A percentile compares a stretch with the other conserved stretches of the same genome.
Evolutionary conservation across 2,888 invertebrate species (phyloP).

Genomic region (Mesochorus sp.): DNA sequence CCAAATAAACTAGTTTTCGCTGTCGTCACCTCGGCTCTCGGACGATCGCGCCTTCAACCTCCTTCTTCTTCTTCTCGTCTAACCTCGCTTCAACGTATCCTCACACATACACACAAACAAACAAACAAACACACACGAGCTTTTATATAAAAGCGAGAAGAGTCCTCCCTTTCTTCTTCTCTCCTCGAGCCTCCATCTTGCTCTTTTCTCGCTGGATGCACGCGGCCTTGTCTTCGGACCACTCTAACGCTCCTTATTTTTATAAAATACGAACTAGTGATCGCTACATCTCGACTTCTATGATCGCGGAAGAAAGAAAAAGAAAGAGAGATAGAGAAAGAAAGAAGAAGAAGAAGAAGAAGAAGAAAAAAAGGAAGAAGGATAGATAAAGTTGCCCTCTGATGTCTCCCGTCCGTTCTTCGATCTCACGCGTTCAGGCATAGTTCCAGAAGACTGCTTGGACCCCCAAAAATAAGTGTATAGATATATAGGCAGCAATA

Average conservation of each 20-base stretch:
- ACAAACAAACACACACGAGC: background rate
- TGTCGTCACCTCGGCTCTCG: slow-evolving; percentile 80
- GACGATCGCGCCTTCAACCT: slow-evolving; percentile 68
- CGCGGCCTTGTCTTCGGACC: slow-evolving; percentile 59
- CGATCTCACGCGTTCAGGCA: background rate
- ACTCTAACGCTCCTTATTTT: slow-evolving; percentile 43
- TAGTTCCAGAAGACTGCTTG: background rate
- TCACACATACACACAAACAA: slow-evolving; percentile 17
- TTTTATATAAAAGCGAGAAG: background rate
- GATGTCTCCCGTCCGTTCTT: background rate
- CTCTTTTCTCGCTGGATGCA: slow-evolving; percentile 60
- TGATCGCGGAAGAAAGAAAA: slow-evolving; percentile 47
- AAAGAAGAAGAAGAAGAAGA: slow-evolving; percentile 49
- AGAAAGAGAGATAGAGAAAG: slow-evolving; percentile 52
- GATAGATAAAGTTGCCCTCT: slow-evolving; percentile 33
- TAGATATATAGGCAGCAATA: background rate
- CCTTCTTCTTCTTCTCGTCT: slow-evolving; percentile 46
- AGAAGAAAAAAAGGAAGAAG: slow-evolving; percentile 45
- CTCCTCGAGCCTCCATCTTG: slow-evolving; percentile 41
- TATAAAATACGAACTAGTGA: slow-evolving; percentile 45
- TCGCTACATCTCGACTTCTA: slow-evolving; percentile 13
- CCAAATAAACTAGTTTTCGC: slow-evolving; percentile 82
- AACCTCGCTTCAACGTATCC: slow-evolving; percentile 44
- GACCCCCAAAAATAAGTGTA: background rate
- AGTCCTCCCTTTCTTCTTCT: slow-evolving; percentile 26